Evolutionary conservation across 1,140 invertebrate species (phyloP), one percentile per base, ranked within the genome.

Genomic region (Trichogramma pretiosum): DNA sequence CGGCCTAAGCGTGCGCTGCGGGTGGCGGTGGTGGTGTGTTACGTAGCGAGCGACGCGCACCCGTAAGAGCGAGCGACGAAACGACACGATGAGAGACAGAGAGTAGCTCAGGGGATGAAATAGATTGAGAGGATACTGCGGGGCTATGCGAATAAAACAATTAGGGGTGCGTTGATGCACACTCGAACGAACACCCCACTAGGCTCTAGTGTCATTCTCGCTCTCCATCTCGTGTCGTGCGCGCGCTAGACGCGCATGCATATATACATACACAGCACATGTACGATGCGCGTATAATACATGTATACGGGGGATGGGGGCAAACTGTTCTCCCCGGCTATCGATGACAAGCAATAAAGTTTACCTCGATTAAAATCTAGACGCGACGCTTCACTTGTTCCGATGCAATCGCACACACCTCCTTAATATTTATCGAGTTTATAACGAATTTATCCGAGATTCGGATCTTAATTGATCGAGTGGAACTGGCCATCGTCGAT

Each of bases 71-170:
- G n/a, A n/a, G n/a, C n/a, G n/a, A n/a, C n/a, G n/a, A n/a, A n/a
- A n/a, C n/a, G n/a, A 65, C 62, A 58, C 59, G 56, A 65, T 68
- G 62, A 68, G 67, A 67, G n/a, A n/a, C n/a, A 59, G 60, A 65
- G 64, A 68, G 65, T 65, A 57, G 65, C 63, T 60, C 58, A 59
- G 56, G 59, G 64, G 65, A 64, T 57, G 62, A 59, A 65, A 67
- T 65, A 64, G 66, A 68, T 64, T 64, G 61, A 65, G 63, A 62
- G 63, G 56, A 57, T 56, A 45, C 55, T 54, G 42, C 50, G 59
- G 60, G 56, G n/a, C n/a, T n/a, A 52, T 59, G 59, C 57, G 68
- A 70, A 67, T 69, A 66, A 70, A 70, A 70, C 68, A 68, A 67
- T 70, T 70, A 68, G 61, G 62, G 62, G 56, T 60, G 59, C 62